Base-by-base conservation (phyloP, 2,113 vertebrate genomes). In the Myxocyprinus asiaticus region DNA sequence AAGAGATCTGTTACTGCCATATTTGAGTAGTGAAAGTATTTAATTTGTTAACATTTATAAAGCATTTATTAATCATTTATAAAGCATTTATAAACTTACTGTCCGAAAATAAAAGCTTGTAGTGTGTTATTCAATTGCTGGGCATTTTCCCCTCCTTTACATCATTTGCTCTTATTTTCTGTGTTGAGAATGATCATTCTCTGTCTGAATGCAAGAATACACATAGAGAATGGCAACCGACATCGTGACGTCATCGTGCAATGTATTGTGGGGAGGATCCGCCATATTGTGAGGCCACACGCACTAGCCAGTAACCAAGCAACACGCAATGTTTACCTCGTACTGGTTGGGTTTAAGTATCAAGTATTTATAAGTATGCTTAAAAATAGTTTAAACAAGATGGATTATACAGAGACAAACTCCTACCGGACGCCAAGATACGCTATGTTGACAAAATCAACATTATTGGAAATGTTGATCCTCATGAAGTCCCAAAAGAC, bases 1-100 rank as follows among this genome's bases (percentile, higher is more conserved):
- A 75, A 68, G 72, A 45, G 12, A 43, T 53, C 44, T 83, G n/a
- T 67, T 67, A 7, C 44, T 67, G 45, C 66, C 51, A 9, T 53
- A 11, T 10, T 10, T 53, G 51, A 53, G 4, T 53, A 4, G 12
- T 11, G 2, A 9, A 53, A 11, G 12, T 4, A 55, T 33, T 33
- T 1, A 33, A 33, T 33, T 33, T 33, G 22, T 33, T 55, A 12
- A 10, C 12, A 12, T 12, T 55, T 12, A 55, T 55, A 55, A 51
- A 51, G 50, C 50, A 55, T 55, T 55, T 55, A 14, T 55, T 12
- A 55, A 33, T 1, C 22, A 33, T 33, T 33, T 33, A 33, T 33
- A 33, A 33, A 33, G 22, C 22, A 33, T 33, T 33, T 33, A 33
- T 33, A 33, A 33, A 33, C 7, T 48, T 6, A 6, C 5, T 48